Conservation (phyloP, 2,888 invertebrate genomes). For the Pachymerium ferrugineum region DNA sequence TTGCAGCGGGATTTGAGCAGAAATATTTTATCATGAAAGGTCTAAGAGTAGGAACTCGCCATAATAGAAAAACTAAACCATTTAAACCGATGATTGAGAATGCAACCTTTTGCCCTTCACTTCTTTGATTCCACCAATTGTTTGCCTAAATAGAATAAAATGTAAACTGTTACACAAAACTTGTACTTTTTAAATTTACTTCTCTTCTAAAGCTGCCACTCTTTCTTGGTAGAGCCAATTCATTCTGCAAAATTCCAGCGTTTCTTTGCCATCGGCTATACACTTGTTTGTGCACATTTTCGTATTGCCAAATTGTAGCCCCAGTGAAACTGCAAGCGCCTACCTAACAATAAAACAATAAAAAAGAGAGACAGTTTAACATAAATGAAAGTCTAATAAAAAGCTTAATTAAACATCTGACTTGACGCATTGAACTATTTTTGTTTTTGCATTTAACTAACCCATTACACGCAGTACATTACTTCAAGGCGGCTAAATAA, state of each 20-base stretch:
- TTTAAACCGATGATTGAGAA: constrained; percentile 73
- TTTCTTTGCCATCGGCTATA: neutral
- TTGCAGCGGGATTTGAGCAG: constrained; percentile 70
- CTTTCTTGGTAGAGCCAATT: constrained; percentile 40
- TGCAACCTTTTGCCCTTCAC: constrained; percentile 70
- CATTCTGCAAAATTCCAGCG: constrained; percentile 21
- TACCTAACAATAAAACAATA: constrained; percentile 53
- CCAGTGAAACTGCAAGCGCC: constrained; percentile 64
- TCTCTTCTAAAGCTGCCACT: constrained; percentile 39
- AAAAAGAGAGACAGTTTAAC: neutral
- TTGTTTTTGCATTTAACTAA: too few relatives aligned
- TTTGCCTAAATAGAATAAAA: constrained; percentile 43
- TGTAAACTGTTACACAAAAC: neutral
- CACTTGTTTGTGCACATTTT: constrained; percentile 52
- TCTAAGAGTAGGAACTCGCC: constrained; percentile 68
- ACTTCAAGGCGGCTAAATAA: neutral
- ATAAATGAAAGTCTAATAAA: too few relatives aligned
- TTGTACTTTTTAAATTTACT: constrained; percentile 29
- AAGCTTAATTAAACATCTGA: too few relatives aligned
- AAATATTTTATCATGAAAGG: constrained; percentile 77
- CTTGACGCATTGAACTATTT: too few relatives aligned
- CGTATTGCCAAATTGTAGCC: constrained; percentile 84
- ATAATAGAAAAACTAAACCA: constrained; percentile 69
- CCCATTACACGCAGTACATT: too few relatives aligned
- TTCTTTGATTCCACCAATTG: constrained; percentile 66